Evolutionary conservation across 2,113 vertebrate genomes (phyloP).

Genomic region (Syrmaticus mikado): DNA sequence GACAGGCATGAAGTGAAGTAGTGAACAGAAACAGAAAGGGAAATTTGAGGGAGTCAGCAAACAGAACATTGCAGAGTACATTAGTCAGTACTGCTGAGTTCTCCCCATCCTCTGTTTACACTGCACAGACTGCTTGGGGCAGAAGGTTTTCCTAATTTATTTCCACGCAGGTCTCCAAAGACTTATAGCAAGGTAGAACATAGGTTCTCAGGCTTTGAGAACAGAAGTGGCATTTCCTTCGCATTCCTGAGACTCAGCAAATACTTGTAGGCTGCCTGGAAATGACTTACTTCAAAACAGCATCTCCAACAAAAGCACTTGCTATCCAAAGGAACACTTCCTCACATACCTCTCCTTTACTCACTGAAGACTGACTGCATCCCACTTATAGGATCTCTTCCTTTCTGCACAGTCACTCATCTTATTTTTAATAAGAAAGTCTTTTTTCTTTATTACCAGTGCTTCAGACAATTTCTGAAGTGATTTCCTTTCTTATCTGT

Average conservation of each 20-base stretch:
- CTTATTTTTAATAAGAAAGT: not conserved
- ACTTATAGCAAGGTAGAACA: not conserved
- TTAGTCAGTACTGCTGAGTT: not conserved
- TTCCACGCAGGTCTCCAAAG: not conserved
- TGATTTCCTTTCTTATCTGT: not conserved
- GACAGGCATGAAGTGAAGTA: not conserved
- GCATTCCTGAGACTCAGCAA: not conserved
- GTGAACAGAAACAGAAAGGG: not conserved
- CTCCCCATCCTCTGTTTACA: not conserved
- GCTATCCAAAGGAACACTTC: not conserved
- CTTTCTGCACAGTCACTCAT: constrained; percentile 1
- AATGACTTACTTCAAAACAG: not conserved
- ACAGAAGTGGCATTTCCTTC: not conserved
- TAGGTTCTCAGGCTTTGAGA: not conserved
- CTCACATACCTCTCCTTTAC: not conserved
- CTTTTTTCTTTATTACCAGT: not conserved
- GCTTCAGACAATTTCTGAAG: constrained; percentile 10
- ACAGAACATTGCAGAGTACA: not conserved
- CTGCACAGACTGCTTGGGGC: not conserved
- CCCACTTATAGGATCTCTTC: not conserved
- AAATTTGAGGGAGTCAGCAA: not conserved
- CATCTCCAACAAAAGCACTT: not conserved
- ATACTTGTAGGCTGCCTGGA: not conserved
- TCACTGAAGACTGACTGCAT: not conserved
- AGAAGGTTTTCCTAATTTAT: not conserved